Base-by-base conservation (phyloP, 2,797 vertebrate genomes). In the Gephyroberyx darwinii region DNA sequence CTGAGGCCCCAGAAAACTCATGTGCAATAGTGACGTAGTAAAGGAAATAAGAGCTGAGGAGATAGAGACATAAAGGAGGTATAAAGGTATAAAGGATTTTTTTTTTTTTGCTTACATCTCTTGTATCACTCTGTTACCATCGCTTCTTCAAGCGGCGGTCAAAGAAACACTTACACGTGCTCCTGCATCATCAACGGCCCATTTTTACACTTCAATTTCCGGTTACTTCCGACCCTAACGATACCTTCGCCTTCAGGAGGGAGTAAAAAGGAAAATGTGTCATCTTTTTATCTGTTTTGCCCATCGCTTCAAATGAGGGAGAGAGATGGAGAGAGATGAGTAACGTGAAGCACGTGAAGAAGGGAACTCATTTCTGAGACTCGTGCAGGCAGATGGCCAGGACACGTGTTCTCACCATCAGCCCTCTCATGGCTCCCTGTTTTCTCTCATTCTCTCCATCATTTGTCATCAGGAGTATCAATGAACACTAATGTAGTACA, bases 201-300 rank as follows among this genome's bases (percentile, higher is more conserved):
- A 71, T 71, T 84, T 72, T 78, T 53, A 5, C 45, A 69, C 13
- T 2, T 75, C 68, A 75, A 81, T 85, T 81, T 77, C 70, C 64
- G 17, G 37, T 48, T 35, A n/a, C 54, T 37, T 63, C 48, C 17
- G n/a, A 63, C 56, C 37, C 41, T 35, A 51, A 63, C 9, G 14
- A 61, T 30, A 30, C 56, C 12, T 50, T 64, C 17, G 6, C 33
- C 9, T 35, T 62, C 19, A 54, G 50, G n/a, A 65, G 50, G 65
- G 12, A 48, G 50, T 64, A 65, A 26, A 31, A 57, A 39, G 37
- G 5, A 12, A 47, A 48, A n/a, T 20, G 10, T 62, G 43, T 22
- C 14, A 19, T 51, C n/a, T 61, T 63, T n/a, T 48, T 20, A 50
- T 62, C 5, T 8, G 31, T 68, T 45, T 65, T 43, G 22, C 69